A percentile compares a stretch with the other conserved stretches of the same genome.
phyloP scores from a whole-genome alignment of 2,888 invertebrate genomes.

The Pammene fasciana region DNA sequence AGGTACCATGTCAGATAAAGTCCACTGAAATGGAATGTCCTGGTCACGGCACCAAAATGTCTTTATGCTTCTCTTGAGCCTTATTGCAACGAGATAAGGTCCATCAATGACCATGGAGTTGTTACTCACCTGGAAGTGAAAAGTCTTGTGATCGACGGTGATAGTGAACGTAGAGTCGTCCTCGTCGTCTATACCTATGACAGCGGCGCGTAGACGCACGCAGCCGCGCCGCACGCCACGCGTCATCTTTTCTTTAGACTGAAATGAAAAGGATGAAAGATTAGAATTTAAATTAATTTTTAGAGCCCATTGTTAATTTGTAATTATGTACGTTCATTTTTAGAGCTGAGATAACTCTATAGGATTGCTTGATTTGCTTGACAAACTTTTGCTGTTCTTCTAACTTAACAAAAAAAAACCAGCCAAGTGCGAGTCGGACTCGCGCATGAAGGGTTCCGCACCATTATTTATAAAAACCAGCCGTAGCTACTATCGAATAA shows the following conservation, averaged over 20 bases:
- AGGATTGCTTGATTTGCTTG: too few species aligned
- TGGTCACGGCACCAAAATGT: background rate
- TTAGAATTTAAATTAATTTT: background rate
- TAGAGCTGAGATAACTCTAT: too few species aligned
- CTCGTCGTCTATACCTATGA: constrained; percentile 99
- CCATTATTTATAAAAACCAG: too few species aligned
- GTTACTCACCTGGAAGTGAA: constrained; percentile 93
- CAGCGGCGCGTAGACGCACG: constrained; percentile 97
- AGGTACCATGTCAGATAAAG: too few species aligned
- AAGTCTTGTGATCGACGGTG: constrained; percentile 99
- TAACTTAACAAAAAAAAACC: too few species aligned
- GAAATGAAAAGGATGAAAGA: constrained; percentile 63
- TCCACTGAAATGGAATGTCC: background rate
- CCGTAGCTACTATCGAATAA: too few species aligned
- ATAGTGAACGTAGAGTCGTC: constrained; percentile 99
- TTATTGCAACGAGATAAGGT: background rate
- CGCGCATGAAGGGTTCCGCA: too few species aligned
- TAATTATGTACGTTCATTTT: too few species aligned
- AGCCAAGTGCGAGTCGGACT: too few species aligned
- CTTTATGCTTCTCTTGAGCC: background rate
- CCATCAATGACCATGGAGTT: background rate
- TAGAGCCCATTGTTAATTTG: too few species aligned
- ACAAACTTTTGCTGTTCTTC: too few species aligned
- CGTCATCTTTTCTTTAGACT: constrained; percentile 99
- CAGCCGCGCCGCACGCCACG: constrained; percentile 98